Percentiles rank a stretch among this genome's conserved stretches.
Evolutionary conservation across 2,888 invertebrate genomes (phyloP).

Genomic region (Ophraella communa): DNA sequence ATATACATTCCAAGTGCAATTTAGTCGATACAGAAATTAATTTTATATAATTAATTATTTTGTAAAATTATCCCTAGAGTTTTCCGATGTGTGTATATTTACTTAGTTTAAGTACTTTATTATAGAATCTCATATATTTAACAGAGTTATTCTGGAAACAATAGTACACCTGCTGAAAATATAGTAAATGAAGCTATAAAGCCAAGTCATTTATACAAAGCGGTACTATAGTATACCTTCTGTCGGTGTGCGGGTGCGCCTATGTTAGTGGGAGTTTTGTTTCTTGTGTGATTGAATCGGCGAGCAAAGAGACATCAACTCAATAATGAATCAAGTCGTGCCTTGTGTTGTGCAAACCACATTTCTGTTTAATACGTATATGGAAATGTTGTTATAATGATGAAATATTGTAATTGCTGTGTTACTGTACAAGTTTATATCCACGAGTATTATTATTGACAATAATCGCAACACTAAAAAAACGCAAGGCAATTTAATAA

Average conservation of each 20-base stretch:
- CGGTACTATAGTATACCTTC: background rate
- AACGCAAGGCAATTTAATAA: background rate
- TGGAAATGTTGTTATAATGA: constrained; percentile 45
- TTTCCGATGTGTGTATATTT: no score
- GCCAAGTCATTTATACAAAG: background rate
- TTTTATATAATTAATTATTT: no score
- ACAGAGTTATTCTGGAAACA: no score
- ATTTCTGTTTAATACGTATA: constrained; percentile 44
- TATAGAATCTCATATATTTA: no score
- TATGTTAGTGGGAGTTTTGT: constrained; percentile 7
- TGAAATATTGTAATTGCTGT: constrained; percentile 44
- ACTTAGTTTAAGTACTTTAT: no score
- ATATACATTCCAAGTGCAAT: no score
- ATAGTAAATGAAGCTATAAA: no score
- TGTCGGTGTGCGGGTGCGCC: background rate
- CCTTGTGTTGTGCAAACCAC: constrained; percentile 44
- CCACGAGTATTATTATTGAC: background rate
- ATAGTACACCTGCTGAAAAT: no score
- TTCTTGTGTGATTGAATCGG: background rate
- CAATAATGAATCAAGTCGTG: constrained; percentile 44
- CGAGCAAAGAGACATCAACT: constrained; percentile 29
- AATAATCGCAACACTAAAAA: background rate
- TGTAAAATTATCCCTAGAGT: no score
- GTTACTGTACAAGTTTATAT: constrained; percentile 23
- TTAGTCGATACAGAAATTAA: no score